A percentile compares a stretch with the other conserved stretches of the same genome.
Conservation (phyloP, 2,113 vertebrate species). For the Furnarius figulus region DNA sequence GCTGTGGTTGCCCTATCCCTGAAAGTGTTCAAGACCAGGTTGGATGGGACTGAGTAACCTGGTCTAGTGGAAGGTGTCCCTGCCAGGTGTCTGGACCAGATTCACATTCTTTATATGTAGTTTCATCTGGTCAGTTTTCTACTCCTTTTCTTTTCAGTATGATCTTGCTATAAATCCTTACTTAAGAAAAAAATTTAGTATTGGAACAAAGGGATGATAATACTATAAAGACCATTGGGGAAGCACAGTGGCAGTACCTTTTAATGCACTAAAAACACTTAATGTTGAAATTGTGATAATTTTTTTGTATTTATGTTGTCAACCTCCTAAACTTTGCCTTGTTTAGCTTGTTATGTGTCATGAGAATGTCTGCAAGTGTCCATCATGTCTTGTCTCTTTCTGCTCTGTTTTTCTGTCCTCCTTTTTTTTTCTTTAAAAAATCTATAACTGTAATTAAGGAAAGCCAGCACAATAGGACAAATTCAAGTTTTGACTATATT, state of each 20-base stretch:
- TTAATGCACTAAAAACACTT: not conserved
- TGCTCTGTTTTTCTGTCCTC: not conserved
- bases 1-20: not conserved
- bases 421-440: too few relatives aligned
- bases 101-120: not conserved
- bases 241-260: not conserved
- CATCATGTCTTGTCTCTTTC: not conserved
- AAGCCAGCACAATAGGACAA: not conserved
- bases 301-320: not conserved
- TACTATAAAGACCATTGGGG: not conserved
- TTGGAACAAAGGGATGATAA: not conserved
- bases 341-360: not conserved
- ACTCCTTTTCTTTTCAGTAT: not conserved
- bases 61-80: not conserved
- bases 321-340: not conserved
- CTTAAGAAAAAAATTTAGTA: not conserved
- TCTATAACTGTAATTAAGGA: not conserved
- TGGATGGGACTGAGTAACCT: not conserved
- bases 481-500: not conserved
- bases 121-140: not conserved
- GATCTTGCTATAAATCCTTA: not conserved
- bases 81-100: not conserved
- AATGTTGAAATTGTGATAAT: not conserved
- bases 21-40: not conserved
- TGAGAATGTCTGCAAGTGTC: not conserved